Evolutionary conservation across 1,140 invertebrate species (phyloP).

Genomic region (Drosophila busckii): DNA sequence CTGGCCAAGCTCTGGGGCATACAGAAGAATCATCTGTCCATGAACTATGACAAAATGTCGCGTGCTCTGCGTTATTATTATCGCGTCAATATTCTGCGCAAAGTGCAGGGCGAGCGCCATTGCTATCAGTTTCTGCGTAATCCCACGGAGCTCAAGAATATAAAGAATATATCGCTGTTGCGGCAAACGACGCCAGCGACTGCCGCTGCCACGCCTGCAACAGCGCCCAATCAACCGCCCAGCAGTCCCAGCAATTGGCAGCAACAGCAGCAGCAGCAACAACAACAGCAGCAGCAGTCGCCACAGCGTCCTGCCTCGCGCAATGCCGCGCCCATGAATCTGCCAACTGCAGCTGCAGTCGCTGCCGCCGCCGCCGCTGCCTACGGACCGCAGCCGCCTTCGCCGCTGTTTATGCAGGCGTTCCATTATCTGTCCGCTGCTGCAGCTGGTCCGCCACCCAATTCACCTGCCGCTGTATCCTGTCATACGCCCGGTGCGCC

Average conservation of each 20-base stretch:
- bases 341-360: constrained; percentile 65
- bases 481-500: constrained; percentile 39
- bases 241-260: constrained; percentile 12
- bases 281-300: constrained; percentile 43
- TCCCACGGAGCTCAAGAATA: constrained; percentile 93
- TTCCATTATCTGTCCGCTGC: constrained; percentile 74
- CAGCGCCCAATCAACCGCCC: neutral
- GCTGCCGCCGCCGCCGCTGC: constrained; percentile 68
- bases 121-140: constrained; percentile 96
- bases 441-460: constrained; percentile 51
- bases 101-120: constrained; percentile 97
- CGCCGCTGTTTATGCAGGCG: constrained; percentile 76
- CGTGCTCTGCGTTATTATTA: constrained; percentile 98
- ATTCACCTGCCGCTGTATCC: constrained; percentile 56
- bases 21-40: constrained; percentile 98
- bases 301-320: constrained; percentile 53
- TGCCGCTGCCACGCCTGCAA: constrained; percentile 2
- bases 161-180: constrained; percentile 93
- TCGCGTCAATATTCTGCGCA: constrained; percentile 97
- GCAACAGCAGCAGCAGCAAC: constrained; percentile 52
- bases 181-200: constrained; percentile 84
- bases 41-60: constrained; percentile 99
- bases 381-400: constrained; percentile 75
- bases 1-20: constrained; percentile 98
- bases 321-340: constrained; percentile 52